Evolutionary conservation across 2,888 invertebrate genomes (phyloP).

Genomic region (Rhagonycha fulva): DNA sequence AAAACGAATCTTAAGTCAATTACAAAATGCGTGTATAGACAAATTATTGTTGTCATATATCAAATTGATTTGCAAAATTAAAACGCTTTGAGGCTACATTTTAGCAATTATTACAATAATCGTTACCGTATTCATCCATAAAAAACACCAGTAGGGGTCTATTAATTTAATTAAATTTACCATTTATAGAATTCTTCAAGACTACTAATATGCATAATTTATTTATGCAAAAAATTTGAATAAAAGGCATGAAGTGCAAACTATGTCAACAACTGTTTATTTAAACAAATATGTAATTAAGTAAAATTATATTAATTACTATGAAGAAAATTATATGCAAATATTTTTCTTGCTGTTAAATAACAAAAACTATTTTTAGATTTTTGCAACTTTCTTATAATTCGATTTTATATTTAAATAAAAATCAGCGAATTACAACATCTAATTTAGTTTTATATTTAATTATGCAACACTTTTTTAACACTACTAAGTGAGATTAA

Average conservation of each 20-base stretch:
- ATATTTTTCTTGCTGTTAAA: neutral
- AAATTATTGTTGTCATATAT: slow-evolving; percentile 15
- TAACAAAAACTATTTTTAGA: neutral
- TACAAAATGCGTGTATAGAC: slow-evolving; percentile 7
- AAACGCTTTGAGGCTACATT: slow-evolving; percentile 6
- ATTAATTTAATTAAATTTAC: slow-evolving; percentile 19
- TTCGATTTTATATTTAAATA: neutral
- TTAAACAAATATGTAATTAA: neutral
- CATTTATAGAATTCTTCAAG: slow-evolving; percentile 9
- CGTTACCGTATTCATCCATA: slow-evolving; percentile 6
- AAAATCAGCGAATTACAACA: neutral
- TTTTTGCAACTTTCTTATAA: neutral
- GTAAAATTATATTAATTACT: neutral
- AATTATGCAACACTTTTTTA: neutral
- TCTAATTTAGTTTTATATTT: neutral
- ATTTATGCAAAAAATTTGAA: neutral
- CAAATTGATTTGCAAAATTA: slow-evolving; percentile 14
- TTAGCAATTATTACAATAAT: slow-evolving; percentile 8
- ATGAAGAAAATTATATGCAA: neutral
- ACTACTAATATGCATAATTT: slow-evolving; percentile 8
- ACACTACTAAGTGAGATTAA: neutral
- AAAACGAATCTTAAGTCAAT: slow-evolving; percentile 4
- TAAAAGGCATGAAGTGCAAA: neutral
- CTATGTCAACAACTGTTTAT: slow-evolving; percentile 1
- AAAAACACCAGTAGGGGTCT: slow-evolving; percentile 16